Evolutionary conservation across 2,113 vertebrate species (phyloP).

Genomic region (Passer montanus): DNA sequence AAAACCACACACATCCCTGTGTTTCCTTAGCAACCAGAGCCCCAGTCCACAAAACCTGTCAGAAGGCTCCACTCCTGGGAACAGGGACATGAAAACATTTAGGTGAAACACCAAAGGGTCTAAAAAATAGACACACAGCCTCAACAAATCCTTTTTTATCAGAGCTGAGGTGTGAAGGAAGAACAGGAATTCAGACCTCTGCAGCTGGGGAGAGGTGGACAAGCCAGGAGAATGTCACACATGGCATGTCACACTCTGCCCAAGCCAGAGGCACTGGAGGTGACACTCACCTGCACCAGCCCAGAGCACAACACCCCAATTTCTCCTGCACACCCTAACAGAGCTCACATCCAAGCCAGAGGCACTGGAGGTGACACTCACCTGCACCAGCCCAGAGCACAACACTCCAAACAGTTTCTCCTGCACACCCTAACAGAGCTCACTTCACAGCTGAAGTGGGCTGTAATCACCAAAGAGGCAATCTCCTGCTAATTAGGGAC

Average conservation of each 20-base stretch:
- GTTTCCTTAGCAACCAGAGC: neutral
- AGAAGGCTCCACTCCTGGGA: neutral
- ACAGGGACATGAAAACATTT: neutral
- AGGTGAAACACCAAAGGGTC: neutral
- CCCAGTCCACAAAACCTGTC: neutral
- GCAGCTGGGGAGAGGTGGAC: neutral
- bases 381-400: neutral
- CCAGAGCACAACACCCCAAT: neutral
- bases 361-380: neutral
- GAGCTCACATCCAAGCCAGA: neutral
- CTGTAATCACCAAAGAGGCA: neutral
- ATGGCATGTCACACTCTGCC: accelerated
- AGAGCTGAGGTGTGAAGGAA: neutral
- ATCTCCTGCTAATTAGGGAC: neutral
- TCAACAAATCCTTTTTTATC: neutral
- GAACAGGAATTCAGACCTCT: neutral
- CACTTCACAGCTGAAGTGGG: neutral
- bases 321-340: neutral
- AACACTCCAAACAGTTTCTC: neutral
- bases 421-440: neutral
- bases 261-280: neutral
- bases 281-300: neutral
- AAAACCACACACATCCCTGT: neutral
- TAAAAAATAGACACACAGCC: neutral
- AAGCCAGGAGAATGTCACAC: neutral